Evolutionary conservation across 2,113 vertebrate species (phyloP).

Genomic region (Nycticebus coucang): DNA sequence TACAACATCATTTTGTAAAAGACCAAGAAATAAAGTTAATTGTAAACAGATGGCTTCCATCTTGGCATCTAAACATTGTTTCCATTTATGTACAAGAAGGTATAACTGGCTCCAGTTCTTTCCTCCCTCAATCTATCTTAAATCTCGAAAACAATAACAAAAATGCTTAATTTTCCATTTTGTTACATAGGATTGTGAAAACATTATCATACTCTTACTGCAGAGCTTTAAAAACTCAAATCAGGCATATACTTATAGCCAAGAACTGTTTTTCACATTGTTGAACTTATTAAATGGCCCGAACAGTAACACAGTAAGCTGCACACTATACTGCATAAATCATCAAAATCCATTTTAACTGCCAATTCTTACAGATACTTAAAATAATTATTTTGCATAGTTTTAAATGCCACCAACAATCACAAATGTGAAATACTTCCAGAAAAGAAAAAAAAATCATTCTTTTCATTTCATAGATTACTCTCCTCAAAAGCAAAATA

Average conservation of each 20-base stretch:
- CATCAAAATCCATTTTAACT: conserved; percentile 44
- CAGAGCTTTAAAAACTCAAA: conserved; percentile 50
- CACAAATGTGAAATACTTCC: conserved; percentile 59
- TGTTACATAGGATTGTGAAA: neutral
- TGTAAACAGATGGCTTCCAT: conserved; percentile 70
- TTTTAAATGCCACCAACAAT: conserved; percentile 79
- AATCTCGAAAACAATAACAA: neutral
- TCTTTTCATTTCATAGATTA: conserved; percentile 71
- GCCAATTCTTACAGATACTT: conserved; percentile 72
- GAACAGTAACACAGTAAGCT: conserved; percentile 19
- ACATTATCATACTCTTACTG: neutral
- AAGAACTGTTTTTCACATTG: conserved; percentile 52
- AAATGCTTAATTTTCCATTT: conserved; percentile 3
- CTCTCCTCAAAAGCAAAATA: conserved; percentile 71
- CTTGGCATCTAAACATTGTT: conserved; percentile 46
- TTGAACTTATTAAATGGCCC: conserved; percentile 52
- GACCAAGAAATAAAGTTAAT: conserved; percentile 65
- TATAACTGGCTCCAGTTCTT: conserved; percentile 44
- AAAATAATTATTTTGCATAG: conserved; percentile 84
- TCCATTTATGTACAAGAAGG: conserved; percentile 52
- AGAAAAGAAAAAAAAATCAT: neutral
- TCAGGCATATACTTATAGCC: conserved; percentile 12
- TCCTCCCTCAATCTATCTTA: neutral
- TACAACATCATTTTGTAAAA: conserved; percentile 63
- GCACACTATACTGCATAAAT: conserved; percentile 57